A percentile compares a stretch with the other conserved stretches of the same genome.
Conservation (phyloP, 2,113 vertebrate genomes). For the Mungos mungo region DNA sequence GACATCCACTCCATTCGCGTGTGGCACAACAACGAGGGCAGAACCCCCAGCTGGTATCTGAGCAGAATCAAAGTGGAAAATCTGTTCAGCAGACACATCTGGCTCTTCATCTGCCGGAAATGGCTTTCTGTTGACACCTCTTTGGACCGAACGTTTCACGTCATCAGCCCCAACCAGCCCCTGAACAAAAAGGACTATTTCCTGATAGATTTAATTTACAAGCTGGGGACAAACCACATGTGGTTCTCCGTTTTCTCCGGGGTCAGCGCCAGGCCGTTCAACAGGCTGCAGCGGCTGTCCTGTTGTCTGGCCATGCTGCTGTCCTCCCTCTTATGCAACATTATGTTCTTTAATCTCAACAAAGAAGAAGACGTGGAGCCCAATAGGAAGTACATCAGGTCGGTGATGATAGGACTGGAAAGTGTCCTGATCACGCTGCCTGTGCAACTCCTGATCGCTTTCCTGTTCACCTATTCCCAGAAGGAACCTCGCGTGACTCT, state of each 20-base stretch:
- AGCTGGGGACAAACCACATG: conserved; percentile 63
- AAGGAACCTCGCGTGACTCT: not conserved
- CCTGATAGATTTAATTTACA: conserved; percentile 66
- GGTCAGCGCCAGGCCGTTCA: not conserved
- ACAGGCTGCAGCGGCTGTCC: conserved; percentile 83
- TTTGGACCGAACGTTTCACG: conserved; percentile 70
- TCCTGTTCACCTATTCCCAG: conserved; percentile 80
- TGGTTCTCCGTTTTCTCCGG: conserved; percentile 82
- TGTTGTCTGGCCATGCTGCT: conserved; percentile 80
- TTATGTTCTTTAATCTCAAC: conserved; percentile 81
- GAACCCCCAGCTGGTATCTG: conserved; percentile 82
- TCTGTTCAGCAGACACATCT: conserved; percentile 62
- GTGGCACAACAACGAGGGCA: conserved; percentile 80
- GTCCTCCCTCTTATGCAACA: conserved; percentile 78
- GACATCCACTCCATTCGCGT: conserved; percentile 78
- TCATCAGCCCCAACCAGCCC: not conserved
- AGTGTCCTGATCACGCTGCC: conserved; percentile 81
- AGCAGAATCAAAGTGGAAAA: conserved; percentile 85
- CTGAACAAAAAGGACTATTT: conserved; percentile 78
- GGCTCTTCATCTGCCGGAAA: conserved; percentile 84
- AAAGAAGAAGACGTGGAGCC: not conserved
- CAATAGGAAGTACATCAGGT: not conserved
- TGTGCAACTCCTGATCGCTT: conserved; percentile 69
- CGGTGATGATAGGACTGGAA: conserved; percentile 77
- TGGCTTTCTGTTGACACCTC: conserved; percentile 79